phyloP scores from a whole-genome alignment of 1,140 invertebrate species.

The Drosophila arawakana region DNA sequence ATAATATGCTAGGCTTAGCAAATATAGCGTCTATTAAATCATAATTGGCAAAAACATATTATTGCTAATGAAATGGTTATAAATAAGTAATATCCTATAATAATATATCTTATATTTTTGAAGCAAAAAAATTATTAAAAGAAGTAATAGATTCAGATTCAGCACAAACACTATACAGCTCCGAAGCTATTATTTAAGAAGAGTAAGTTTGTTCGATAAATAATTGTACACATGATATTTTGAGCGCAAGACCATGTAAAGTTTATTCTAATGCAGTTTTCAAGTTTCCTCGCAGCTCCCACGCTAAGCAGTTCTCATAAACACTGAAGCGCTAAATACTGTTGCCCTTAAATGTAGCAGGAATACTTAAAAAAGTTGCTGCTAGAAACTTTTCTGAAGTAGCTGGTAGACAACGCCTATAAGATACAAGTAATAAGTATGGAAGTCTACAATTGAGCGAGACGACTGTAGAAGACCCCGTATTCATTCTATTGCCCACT shows the following conservation, averaged over 20 bases:
- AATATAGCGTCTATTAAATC: too few species aligned
- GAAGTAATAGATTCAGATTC: too few species aligned
- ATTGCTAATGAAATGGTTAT: neutral
- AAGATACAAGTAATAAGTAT: neutral
- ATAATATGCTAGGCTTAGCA: too few species aligned
- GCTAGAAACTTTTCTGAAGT: neutral
- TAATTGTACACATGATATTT: neutral
- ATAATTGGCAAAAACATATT: too few species aligned
- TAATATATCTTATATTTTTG: too few species aligned
- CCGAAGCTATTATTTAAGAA: neutral
- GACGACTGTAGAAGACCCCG: too few species aligned
- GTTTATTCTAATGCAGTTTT: slow-evolving; percentile 30
- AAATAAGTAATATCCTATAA: too few species aligned
- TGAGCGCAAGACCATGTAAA: slow-evolving; percentile 29
- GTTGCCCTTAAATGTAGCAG: slow-evolving; percentile 36
- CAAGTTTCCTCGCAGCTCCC: slow-evolving; percentile 23
- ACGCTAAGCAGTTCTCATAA: slow-evolving; percentile 30
- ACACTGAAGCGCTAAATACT: slow-evolving; percentile 26
- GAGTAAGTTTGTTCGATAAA: neutral
- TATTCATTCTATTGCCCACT: too few species aligned
- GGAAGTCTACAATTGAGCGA: too few species aligned
- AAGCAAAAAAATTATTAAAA: too few species aligned
- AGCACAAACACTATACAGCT: too few species aligned
- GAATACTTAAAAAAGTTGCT: slow-evolving; percentile 20
- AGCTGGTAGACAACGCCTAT: slow-evolving; percentile 59